Percentiles rank a stretch among this genome's conserved stretches.
Evolutionary conservation across 2,888 invertebrate species (phyloP).

Genomic region (Ennomos fuscantarius): DNA sequence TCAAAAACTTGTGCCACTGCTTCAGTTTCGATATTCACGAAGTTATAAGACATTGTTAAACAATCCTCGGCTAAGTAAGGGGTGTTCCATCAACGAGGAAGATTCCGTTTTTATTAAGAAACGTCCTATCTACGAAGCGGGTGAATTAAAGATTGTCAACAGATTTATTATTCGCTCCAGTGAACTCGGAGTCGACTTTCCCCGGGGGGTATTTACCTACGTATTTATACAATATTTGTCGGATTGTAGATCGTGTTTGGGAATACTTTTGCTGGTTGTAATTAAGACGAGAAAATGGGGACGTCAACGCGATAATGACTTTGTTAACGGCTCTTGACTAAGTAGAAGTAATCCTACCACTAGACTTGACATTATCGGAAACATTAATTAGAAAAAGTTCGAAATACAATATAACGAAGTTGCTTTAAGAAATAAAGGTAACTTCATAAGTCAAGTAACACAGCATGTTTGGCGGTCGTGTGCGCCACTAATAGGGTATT

Average conservation of each 20-base stretch:
- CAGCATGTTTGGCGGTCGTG: constrained; percentile 65
- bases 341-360: too few species aligned
- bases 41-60: constrained; percentile 43
- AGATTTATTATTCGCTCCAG: constrained; percentile 82
- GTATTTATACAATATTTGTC: constrained; percentile 54
- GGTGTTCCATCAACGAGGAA: constrained; percentile 49
- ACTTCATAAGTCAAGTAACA: constrained; percentile 56
- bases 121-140: constrained; percentile 55
- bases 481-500: constrained; percentile 80
- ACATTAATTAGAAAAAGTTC: neutral
- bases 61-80: constrained; percentile 46
- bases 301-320: constrained; percentile 34
- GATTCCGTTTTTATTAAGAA: constrained; percentile 64
- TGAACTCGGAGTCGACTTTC: constrained; percentile 65
- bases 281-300: constrained; percentile 39
- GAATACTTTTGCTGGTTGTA: constrained; percentile 43
- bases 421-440: constrained; percentile 17
- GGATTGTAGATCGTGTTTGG: constrained; percentile 40
- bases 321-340: constrained; percentile 23
- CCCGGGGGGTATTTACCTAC: constrained; percentile 57
- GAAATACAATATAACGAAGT: neutral
- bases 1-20: constrained; percentile 40
- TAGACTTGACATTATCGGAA: neutral
- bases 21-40: constrained; percentile 37
- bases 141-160: constrained; percentile 83